A percentile compares a stretch with the other conserved stretches of the same genome.
Conservation (phyloP, 2,113 vertebrate species). For the Albula goreensis region DNA sequence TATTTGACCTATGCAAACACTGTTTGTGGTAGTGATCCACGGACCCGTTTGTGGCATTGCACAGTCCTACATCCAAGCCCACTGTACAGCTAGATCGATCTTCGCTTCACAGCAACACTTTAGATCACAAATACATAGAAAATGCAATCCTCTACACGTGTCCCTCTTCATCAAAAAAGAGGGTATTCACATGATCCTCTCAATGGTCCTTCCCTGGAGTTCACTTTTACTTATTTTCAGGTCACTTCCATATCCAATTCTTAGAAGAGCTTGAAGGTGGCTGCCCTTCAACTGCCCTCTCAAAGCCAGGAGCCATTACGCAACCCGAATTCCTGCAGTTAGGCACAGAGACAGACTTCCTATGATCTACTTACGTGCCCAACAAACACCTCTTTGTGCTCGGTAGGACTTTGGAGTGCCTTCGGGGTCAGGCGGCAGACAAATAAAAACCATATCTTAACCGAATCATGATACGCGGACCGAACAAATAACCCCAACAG, state of each 20-base stretch:
- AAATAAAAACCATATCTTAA: constrained; percentile 31
- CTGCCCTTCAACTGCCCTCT: constrained; percentile 31
- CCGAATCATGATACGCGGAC: background rate
- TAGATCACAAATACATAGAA: background rate
- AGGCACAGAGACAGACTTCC: constrained; percentile 70
- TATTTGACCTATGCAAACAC: background rate
- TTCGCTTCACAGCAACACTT: background rate
- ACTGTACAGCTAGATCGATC: background rate
- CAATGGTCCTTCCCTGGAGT: background rate
- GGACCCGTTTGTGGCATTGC: background rate
- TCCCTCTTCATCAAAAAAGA: too few relatives aligned
- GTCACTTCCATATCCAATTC: constrained; percentile 15
- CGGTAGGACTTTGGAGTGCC: constrained; percentile 65
- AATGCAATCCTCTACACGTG: background rate
- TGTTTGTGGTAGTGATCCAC: background rate
- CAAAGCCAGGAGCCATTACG: constrained; percentile 60
- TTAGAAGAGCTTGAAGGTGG: background rate
- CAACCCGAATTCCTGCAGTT: constrained; percentile 61
- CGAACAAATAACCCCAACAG: background rate
- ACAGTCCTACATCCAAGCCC: background rate
- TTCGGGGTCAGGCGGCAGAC: constrained; percentile 62
- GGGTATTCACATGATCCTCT: background rate
- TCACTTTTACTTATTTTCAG: constrained; percentile 19
- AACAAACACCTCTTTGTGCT: constrained; percentile 71
- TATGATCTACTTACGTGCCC: constrained; percentile 71